phyloP scores from a whole-genome alignment of 2,113 vertebrate genomes.

The Geococcyx californianus region DNA sequence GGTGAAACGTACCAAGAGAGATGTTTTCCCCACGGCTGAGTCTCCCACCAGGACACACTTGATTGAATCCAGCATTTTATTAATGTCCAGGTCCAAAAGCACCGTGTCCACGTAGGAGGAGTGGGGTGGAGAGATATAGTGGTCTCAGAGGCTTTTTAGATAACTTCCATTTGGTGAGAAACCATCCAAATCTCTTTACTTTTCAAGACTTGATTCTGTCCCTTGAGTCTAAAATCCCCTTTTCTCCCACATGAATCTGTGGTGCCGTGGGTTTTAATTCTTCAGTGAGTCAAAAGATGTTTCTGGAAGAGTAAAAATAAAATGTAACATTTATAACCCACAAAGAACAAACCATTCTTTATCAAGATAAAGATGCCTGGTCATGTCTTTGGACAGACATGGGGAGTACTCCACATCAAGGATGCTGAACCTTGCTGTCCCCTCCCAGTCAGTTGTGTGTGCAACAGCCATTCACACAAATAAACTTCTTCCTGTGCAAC shows the following conservation, averaged over 20 bases:
- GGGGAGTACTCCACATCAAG: background rate
- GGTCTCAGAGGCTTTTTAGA: background rate
- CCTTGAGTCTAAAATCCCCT: constrained; percentile 6
- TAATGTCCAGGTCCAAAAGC: background rate
- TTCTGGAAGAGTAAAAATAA: constrained; percentile 59
- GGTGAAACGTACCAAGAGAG: constrained; percentile 92
- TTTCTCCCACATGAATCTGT: background rate
- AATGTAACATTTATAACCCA: background rate
- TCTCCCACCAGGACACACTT: constrained; percentile 97
- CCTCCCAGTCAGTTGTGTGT: background rate
- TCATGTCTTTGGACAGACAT: background rate
- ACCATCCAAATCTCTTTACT: background rate
- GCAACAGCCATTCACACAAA: background rate
- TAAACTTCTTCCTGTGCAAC: background rate
- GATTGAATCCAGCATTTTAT: constrained; percentile 81
- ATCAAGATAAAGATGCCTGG: background rate
- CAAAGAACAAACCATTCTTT: background rate
- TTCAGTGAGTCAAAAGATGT: background rate
- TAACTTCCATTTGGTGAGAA: constrained; percentile 45
- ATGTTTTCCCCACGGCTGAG: constrained; percentile 91
- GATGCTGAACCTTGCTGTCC: background rate
- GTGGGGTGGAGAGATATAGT: background rate
- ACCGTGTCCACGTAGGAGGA: background rate
- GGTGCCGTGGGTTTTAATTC: background rate
- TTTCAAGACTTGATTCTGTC: background rate